Percentiles rank a stretch among this genome's conserved stretches.
These are phyloP conservation scores for Hylia prasina DNA, from an alignment of 2,113 vertebrate genomes.

Conservation along the genomic window DNA sequence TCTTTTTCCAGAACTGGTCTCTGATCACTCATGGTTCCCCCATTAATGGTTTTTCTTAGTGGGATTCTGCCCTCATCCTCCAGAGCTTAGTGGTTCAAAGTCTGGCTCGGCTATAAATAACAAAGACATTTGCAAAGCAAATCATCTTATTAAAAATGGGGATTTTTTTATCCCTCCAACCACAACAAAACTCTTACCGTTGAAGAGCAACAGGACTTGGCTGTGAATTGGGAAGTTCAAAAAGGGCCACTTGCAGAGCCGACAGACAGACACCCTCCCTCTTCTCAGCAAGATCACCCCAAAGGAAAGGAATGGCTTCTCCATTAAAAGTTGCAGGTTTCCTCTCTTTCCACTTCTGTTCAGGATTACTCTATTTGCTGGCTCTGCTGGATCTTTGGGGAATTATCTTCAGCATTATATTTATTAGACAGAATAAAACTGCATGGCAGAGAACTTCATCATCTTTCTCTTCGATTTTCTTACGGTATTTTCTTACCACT, in stretches of 20 bases:
- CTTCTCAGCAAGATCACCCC: conserved; percentile 53
- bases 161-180: conserved; percentile 45
- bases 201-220: conserved; percentile 47
- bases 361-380: conserved; percentile 27
- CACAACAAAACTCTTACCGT: conserved; percentile 52
- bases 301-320: conserved; percentile 63
- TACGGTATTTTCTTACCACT: background rate
- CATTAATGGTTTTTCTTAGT: conserved; percentile 52
- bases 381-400: conserved; percentile 33
- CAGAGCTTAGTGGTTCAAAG: conserved; percentile 49
- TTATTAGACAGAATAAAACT: conserved; percentile 44
- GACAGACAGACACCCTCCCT: conserved; percentile 51
- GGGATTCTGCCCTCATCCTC: conserved; percentile 54
- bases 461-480: conserved; percentile 6
- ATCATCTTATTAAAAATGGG: conserved; percentile 57
- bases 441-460: conserved; percentile 10
- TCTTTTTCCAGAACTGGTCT: conserved; percentile 45
- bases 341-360: conserved; percentile 40
- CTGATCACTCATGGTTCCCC: conserved; percentile 48
- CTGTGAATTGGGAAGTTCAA: conserved; percentile 49
- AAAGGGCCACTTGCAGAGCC: conserved; percentile 53
- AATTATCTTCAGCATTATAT: conserved; percentile 25
- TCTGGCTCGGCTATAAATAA: conserved; percentile 43
- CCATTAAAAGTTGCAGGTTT: conserved; percentile 65
- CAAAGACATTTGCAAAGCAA: conserved; percentile 61